phyloP scores from a whole-genome alignment of 2,888 invertebrate genomes.

The Cheilosia vulpina region DNA sequence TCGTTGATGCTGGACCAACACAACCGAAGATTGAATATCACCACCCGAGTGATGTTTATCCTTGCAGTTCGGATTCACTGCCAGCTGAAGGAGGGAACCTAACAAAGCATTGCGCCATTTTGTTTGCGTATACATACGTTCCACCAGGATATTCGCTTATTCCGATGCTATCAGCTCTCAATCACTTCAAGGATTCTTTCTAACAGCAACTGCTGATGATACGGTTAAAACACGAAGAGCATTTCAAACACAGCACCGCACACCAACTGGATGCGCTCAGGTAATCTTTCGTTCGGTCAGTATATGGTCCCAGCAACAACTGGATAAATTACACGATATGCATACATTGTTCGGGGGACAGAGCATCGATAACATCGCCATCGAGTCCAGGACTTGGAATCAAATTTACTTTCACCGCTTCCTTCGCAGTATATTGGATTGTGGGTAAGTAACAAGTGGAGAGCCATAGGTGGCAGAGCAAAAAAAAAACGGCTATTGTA shows the following conservation, averaged over 20 bases:
- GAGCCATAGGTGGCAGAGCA: constrained; percentile 34
- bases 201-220: constrained; percentile 55
- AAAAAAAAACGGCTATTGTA: constrained; percentile 52
- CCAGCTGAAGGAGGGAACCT: background rate
- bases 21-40: constrained; percentile 34
- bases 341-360: constrained; percentile 59
- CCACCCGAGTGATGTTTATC: constrained; percentile 30
- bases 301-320: constrained; percentile 1
- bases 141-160: constrained; percentile 49
- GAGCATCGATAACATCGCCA: constrained; percentile 46
- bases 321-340: constrained; percentile 68
- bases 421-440: background rate
- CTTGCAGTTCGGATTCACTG: constrained; percentile 22
- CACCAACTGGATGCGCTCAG: constrained; percentile 16
- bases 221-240: constrained; percentile 59
- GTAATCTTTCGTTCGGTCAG: constrained; percentile 27
- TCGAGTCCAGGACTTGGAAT: constrained; percentile 49
- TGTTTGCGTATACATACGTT: constrained; percentile 18
- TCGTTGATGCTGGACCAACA: constrained; percentile 12
- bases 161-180: constrained; percentile 61
- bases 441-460: constrained; percentile 63
- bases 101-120: constrained; percentile 6
- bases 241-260: constrained; percentile 49
- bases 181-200: constrained; percentile 56
- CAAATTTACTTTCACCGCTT: constrained; percentile 59